Base-by-base conservation (phyloP, 2,888 invertebrate genomes). In the Rhogogaster chlorosoma region DNA sequence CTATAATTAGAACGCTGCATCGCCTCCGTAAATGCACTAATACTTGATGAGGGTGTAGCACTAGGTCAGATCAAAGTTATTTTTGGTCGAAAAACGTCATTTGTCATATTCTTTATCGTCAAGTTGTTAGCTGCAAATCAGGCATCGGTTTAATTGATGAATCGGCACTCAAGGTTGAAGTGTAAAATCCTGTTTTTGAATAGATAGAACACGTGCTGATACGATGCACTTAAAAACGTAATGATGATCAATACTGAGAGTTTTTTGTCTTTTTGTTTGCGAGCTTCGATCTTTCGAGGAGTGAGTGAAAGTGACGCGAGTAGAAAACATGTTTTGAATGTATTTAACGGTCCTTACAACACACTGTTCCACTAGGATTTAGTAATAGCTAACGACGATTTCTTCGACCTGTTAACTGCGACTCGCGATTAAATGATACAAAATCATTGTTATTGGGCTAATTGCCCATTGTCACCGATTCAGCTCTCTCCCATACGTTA, bases 301-400 rank as follows among this genome's bases (percentile, higher is more conserved):
- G 32, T n/a, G 9, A 61, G 80, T 80, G 80, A 80, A 80, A 80
- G 80, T 80, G 38, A 38, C 61, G 61, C 38, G 32, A 12, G 15
- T 12, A 61, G 78, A 29, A 38, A 80, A 61, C 57, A 29, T 32
- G 77, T 77, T 77, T 77, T 49, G 26, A 9, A 57, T 80, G 12
- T 80, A 36, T 61, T 80, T 78, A 32, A 78, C 57, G 61, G 26
- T 38, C 26, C 3, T 80, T 80, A 36, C 57, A 22, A 38, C 57
- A 61, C 36, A 10, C 7, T 75, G 18, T 57, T 36, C 10, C 42
- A 32, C 57, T 32, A 36, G n/a, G 45, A 77, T 77, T 77, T 57
- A 22, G 61, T 57, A 61, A 38, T 32, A 49, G 2, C 15, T 45
- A 49, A 49, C 32, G 32, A 32, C 77, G 67, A 67, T 77, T 32